phyloP scores from a whole-genome alignment of 2,113 vertebrate genomes.

The Climacteris rufus region DNA sequence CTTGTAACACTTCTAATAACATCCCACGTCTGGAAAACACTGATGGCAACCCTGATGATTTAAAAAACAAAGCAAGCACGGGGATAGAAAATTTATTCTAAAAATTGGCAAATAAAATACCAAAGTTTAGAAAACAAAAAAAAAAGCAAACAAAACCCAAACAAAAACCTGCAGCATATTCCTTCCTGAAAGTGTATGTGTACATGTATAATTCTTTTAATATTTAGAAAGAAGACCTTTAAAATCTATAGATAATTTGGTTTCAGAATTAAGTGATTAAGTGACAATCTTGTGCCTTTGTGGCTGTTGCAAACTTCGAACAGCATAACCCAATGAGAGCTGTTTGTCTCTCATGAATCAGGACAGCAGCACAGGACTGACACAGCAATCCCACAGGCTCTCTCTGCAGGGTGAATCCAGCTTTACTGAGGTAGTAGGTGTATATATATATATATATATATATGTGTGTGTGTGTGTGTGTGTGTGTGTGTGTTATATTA shows the following conservation, averaged over 20 bases:
- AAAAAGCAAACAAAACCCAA: neutral
- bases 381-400: neutral
- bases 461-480: no score
- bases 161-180: neutral
- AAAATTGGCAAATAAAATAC: neutral
- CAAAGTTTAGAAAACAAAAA: neutral
- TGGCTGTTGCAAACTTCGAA: neutral
- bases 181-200: neutral
- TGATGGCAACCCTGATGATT: conserved; percentile 44
- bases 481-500: neutral
- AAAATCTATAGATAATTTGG: neutral
- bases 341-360: neutral
- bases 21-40: conserved; percentile 51
- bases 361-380: neutral
- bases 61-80: neutral
- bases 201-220: neutral
- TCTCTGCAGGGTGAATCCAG: neutral
- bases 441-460: accelerated
- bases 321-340: neutral
- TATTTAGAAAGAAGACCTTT: neutral
- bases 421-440: neutral
- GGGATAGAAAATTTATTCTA: neutral
- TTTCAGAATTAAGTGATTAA: neutral
- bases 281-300: neutral
- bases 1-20: conserved; percentile 43